phyloP scores from a whole-genome alignment of 2,888 invertebrate genomes.

The Boloria selene region DNA sequence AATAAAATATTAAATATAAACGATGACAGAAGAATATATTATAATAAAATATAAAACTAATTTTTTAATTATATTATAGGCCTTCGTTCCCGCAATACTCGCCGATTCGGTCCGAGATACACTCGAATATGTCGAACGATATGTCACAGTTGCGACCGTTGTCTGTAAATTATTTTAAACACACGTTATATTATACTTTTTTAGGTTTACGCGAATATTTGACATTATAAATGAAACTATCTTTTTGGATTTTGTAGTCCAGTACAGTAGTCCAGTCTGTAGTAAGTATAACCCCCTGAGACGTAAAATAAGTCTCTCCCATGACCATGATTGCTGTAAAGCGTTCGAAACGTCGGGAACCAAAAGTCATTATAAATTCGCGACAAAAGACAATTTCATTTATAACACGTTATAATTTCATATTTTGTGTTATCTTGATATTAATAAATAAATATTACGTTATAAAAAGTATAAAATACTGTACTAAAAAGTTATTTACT shows the following conservation, averaged over 20 bases:
- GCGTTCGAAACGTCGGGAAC: no score
- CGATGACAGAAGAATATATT: neutral
- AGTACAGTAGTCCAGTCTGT: no score
- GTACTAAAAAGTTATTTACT: neutral
- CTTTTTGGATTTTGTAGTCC: no score
- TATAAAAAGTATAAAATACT: neutral
- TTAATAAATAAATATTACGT: neutral
- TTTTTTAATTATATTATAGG: slow-evolving; percentile 48
- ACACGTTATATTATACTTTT: no score
- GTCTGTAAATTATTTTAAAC: slow-evolving; percentile 71
- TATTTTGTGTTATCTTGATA: neutral
- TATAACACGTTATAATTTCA: no score
- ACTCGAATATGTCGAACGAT: slow-evolving; percentile 90
- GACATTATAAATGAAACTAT: no score
- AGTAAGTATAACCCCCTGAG: no score
- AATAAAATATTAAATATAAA: neutral
- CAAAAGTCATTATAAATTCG: no score
- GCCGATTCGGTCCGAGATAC: slow-evolving; percentile 89
- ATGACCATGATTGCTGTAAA: no score
- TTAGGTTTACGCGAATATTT: no score
- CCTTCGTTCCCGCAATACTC: slow-evolving; percentile 85
- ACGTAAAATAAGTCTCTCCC: no score
- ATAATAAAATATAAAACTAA: neutral
- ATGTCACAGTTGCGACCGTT: slow-evolving; percentile 88
- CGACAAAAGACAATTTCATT: no score